Conservation (phyloP, 2,888 invertebrate species). For the Apotomis turbidana region DNA sequence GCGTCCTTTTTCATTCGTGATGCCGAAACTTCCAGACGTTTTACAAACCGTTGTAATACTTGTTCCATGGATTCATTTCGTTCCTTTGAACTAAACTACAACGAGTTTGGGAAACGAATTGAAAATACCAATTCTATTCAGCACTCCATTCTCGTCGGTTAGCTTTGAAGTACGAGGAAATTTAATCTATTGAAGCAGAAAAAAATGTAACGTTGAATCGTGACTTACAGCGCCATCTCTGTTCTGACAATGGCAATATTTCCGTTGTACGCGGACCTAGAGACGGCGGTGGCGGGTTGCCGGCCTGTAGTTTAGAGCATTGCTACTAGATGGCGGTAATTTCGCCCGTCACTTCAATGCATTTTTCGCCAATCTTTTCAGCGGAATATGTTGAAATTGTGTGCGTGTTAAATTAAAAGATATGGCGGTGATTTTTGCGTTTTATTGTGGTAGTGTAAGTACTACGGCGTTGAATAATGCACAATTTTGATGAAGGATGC, state of each 20-base stretch:
- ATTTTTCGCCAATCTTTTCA: not conserved
- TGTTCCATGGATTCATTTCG: not conserved
- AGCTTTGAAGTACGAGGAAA: not conserved
- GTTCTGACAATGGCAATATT: not conserved
- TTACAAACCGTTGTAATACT: not conserved
- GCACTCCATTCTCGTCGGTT: not conserved
- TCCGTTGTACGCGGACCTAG: not conserved
- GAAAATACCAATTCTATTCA: not conserved
- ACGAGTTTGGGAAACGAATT: too few relatives aligned
- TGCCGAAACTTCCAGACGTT: not conserved
- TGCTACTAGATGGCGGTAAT: conserved; percentile 3
- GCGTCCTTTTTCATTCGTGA: too few relatives aligned
- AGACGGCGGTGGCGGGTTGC: too few relatives aligned
- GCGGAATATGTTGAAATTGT: too few relatives aligned
- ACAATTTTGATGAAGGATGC: too few relatives aligned
- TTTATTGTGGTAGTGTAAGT: too few relatives aligned
- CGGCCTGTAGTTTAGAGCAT: not conserved
- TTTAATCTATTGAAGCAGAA: not conserved
- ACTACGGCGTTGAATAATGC: too few relatives aligned
- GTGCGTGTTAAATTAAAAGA: too few relatives aligned
- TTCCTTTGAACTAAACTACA: conserved; percentile 11
- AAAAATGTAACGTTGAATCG: not conserved
- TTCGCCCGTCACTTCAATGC: not conserved
- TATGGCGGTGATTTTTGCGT: too few relatives aligned
- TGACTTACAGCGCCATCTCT: not conserved